Evolutionary conservation across 2,113 vertebrate species (phyloP), one percentile per base, ranked within the genome.

Genomic region (Myxocyprinus asiaticus): DNA sequence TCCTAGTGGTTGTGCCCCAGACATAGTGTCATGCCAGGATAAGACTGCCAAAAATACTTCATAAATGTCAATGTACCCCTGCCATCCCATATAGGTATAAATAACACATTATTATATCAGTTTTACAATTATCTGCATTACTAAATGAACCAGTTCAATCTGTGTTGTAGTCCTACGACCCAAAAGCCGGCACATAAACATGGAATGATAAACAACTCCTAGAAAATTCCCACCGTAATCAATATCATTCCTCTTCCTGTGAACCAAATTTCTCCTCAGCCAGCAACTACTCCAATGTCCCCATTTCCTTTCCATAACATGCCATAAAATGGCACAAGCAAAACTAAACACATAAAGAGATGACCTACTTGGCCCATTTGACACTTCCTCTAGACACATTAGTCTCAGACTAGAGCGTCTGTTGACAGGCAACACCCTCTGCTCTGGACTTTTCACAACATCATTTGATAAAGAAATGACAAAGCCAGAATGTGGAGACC

Each of bases 321-420:
- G 53, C 14, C 7, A 0, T 17, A 65, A 12, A 33, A 15, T 65
- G 68, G 59, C 68, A 56, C 61, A 61, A 79, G 53, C 51, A 65
- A 80, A 5, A 59, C 69, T 58, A 80, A 79, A 79, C 11, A 65
- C 77, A 72, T 64, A 73, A 61, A 74, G 58, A 14, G 42, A 72
- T 66, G 69, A 66, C 78, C 62, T 67, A 73, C 78, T 73, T 74
- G 61, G 48, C 43, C 68, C 44, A 33, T 11, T 63, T 74, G 58
- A 50, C 22, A 33, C 44, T 73, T 72, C 55, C 70, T 72, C 9
- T 15, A 6, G 70, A 42, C n/a, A 4, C 58, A 74, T 74, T 74
- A 74, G 44, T 17, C 44, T 63, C 56, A 14, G 55, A 72, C n/a
- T 15, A 72, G 11, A 72, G 62, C 14, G 50, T 72, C 43, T 14